Evolutionary conservation across 2,888 invertebrate genomes (phyloP), one percentile per base, ranked within the genome.

Genomic region (Cataglyphis cursor): DNA sequence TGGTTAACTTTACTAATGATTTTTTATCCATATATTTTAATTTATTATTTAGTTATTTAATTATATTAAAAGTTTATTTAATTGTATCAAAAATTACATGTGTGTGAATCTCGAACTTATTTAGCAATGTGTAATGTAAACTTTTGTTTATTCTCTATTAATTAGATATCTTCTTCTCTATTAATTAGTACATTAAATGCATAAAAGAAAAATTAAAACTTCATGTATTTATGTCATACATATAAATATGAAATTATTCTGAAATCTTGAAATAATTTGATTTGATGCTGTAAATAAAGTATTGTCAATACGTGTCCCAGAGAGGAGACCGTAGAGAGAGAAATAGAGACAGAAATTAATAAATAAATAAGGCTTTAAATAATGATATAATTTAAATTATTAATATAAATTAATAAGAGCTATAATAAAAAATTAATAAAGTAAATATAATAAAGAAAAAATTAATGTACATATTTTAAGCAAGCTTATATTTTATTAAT

Each of bases 21-120:
- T 12, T 70, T 70, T 18, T n/a, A 68, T 48, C 10, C 31, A 3
- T 9, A 54, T 31, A 70, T 44, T 51, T 70, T 24, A 70, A 51
- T n/a, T n/a, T 68, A 15, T 0, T 28, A 18, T 41, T 48, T 44
- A 44, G 48, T 51, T 54, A 24, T 8, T 10, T 35, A 48, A 38
- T 38, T 38, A 38, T 38, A 35, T 38, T 10, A 38, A 38, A 38
- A 38, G 6, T 35, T 35, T 31, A 6, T 31, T 31, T 35, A 35
- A 6, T 35, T 8, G 0, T 38, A 38, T 38, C 38, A 10, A 38
- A 38, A 38, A 38, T 38, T 38, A 38, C 38, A 38, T 38, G 38
- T 38, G 38, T 10, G 10, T 10, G 38, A 38, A 38, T 10, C 10
- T 51, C 21, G 21, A 21, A 35, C 31, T 48, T n/a, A 4, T 18